These are phyloP conservation scores for Pheosia gnoma DNA, from an alignment of 2,888 invertebrate species.

Conservation along the genomic window DNA sequence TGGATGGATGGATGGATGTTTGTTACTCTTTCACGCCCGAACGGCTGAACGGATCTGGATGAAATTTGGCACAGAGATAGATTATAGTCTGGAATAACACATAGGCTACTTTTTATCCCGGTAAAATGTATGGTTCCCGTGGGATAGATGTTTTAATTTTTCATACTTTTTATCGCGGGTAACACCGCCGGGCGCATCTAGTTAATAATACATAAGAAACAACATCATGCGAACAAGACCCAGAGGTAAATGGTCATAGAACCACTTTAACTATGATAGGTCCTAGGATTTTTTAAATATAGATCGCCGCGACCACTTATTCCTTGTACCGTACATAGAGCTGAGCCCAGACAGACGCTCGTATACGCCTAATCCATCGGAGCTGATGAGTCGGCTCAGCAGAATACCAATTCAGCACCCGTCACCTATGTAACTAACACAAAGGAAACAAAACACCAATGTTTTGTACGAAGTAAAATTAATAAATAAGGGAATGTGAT, in stretches of 20 bases:
- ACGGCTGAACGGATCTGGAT: too few relatives aligned
- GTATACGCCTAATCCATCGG: constrained; percentile 37
- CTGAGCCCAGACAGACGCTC: constrained; percentile 12
- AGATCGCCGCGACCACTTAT: constrained; percentile 6
- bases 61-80: too few relatives aligned
- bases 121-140: too few relatives aligned
- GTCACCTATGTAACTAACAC: not conserved
- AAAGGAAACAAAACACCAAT: not conserved
- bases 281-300: not conserved
- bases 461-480: not conserved
- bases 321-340: constrained; percentile 5
- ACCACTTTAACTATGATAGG: constrained; percentile 9
- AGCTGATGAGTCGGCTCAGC: constrained; percentile 16
- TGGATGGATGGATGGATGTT: too few relatives aligned
- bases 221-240: too few relatives aligned
- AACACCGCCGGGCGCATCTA: too few relatives aligned
- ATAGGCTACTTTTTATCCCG: too few relatives aligned
- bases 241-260: not conserved
- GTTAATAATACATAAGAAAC: too few relatives aligned
- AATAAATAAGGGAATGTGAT: not conserved
- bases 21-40: too few relatives aligned
- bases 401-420: constrained; percentile 17
- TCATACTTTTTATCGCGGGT: too few relatives aligned
- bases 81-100: too few relatives aligned
- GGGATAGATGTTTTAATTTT: too few relatives aligned